Conservation (phyloP, 2,888 invertebrate genomes). For the Stegana nigrithorax region DNA sequence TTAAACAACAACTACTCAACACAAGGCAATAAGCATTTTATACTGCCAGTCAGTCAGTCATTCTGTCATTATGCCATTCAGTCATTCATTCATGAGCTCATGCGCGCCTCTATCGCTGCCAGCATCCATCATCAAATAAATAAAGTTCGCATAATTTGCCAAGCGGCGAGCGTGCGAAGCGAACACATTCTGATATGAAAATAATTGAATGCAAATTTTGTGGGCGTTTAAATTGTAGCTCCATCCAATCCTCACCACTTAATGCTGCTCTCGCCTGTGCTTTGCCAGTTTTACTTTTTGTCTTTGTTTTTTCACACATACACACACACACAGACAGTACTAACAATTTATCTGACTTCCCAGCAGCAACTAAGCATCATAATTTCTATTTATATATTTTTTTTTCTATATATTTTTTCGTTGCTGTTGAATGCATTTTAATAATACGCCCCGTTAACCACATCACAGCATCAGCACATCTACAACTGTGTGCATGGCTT, state of each 20-base stretch:
- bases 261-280: background rate
- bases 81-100: background rate
- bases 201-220: slow-evolving; percentile 58
- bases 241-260: background rate
- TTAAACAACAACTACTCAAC: background rate
- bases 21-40: background rate
- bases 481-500: background rate
- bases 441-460: slow-evolving; percentile 36
- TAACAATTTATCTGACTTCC: too few relatives aligned
- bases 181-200: slow-evolving; percentile 42
- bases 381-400: slow-evolving; percentile 14
- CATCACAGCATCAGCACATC: slow-evolving; percentile 13
- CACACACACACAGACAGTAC: too few relatives aligned
- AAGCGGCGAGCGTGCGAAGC: slow-evolving; percentile 8
- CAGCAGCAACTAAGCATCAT: too few relatives aligned
- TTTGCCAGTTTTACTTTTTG: background rate
- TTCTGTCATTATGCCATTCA: background rate
- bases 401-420: background rate
- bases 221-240: slow-evolving; percentile 8
- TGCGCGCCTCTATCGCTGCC: too few relatives aligned
- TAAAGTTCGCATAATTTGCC: slow-evolving; percentile 23
- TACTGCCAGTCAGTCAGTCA: background rate
- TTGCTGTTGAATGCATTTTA: slow-evolving; percentile 30
- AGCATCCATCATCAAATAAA: slow-evolving; percentile 17
- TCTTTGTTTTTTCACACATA: too few relatives aligned